Percentiles rank a stretch among this genome's conserved stretches.
Evolutionary conservation across 2,797 vertebrate genomes (phyloP).

Genomic region (Paramormyrops hopkinsi): DNA sequence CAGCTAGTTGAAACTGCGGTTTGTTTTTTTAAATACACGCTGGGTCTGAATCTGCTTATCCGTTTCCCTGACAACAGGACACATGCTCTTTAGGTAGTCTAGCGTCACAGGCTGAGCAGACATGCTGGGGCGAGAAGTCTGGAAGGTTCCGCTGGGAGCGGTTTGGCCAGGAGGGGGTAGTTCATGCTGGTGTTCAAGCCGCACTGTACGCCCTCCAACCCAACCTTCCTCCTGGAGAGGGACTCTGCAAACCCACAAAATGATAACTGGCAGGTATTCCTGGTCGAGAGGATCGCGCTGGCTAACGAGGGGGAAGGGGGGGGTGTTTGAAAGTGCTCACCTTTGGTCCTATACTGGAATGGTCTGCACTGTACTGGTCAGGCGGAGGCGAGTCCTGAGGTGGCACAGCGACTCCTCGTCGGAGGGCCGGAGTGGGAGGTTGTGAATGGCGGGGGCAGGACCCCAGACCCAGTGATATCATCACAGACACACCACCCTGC

Average conservation of each 20-base stretch:
- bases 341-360: slow-evolving; percentile 33
- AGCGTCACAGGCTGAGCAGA: slow-evolving; percentile 38
- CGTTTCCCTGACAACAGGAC: slow-evolving; percentile 23
- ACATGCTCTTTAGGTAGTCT: slow-evolving; percentile 50
- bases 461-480: not conserved
- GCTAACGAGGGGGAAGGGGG: not conserved
- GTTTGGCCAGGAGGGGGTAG: slow-evolving; percentile 28
- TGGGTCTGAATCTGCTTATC: slow-evolving; percentile 5
- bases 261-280: slow-evolving; percentile 38
- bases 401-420: not conserved
- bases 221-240: slow-evolving; percentile 20
- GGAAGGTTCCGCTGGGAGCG: slow-evolving; percentile 28
- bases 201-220: slow-evolving; percentile 34
- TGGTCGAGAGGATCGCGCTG: slow-evolving; percentile 13
- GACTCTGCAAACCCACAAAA: slow-evolving; percentile 48
- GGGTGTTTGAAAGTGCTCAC: not conserved
- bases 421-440: not conserved
- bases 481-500: slow-evolving; percentile 18
- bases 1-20: not conserved
- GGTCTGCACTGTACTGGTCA: slow-evolving; percentile 29
- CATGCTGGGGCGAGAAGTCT: slow-evolving; percentile 40
- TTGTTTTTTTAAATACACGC: not conserved
- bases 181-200: slow-evolving; percentile 71
- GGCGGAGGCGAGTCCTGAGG: slow-evolving; percentile 4
- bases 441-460: not conserved